phyloP scores from a whole-genome alignment of 2,113 vertebrate genomes.

The Herpailurus yagouaroundi region DNA sequence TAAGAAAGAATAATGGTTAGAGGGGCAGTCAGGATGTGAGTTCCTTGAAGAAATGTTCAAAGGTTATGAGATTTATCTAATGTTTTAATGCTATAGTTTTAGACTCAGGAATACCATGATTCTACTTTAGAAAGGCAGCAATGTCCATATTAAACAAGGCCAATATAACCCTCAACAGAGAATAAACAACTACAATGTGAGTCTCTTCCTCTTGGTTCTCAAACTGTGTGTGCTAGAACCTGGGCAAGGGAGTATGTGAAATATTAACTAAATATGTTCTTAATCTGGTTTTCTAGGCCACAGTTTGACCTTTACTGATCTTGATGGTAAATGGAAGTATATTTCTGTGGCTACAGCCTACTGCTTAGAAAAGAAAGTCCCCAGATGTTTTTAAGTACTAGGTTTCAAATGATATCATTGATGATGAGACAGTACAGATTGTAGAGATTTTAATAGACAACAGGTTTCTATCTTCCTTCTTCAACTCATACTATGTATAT shows the following conservation, averaged over 20 bases:
- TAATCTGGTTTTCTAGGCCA: background rate
- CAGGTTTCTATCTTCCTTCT: background rate
- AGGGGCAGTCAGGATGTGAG: background rate
- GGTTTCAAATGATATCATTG: conserved; percentile 6
- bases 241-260: background rate
- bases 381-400: background rate
- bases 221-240: background rate
- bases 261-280: background rate
- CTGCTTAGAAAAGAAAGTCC: conserved; percentile 17
- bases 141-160: background rate
- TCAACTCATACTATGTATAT: background rate
- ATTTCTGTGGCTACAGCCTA: background rate
- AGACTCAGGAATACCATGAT: background rate
- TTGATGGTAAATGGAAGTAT: background rate
- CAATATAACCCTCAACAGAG: background rate
- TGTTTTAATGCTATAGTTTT: background rate
- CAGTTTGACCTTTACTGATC: background rate
- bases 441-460: background rate
- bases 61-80: background rate
- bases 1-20: background rate
- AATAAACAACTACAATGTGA: background rate
- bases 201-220: background rate
- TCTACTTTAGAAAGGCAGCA: background rate
- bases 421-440: background rate
- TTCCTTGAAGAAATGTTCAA: background rate